Evolutionary conservation across 1,140 invertebrate genomes (phyloP), one percentile per base, ranked within the genome.

Genomic region (roundworm (Caenorhabditis elegans)): DNA sequence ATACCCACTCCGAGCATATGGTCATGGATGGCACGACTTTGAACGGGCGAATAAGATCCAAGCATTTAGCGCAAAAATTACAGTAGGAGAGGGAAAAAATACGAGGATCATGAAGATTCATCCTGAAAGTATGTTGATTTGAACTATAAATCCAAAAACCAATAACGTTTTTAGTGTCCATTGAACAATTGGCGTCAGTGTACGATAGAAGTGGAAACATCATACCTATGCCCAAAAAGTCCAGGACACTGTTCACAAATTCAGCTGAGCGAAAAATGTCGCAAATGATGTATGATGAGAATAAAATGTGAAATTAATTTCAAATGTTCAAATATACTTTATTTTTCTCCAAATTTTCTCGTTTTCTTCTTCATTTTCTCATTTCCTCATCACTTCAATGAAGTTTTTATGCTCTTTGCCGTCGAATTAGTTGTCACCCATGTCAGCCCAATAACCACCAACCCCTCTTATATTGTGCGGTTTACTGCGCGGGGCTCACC

Each of bases 1-100:
- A 1, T 85, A 85, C 22, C 84, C 84, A 46, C 60, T 84, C 19
- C 55, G 81, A 76, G 84, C 84, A 10, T 85, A 85, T 39, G 84
- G 84, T 10, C 84, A 85, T 39, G 84, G 84, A 53, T 85, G 80
- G 80, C 43, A 77, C 60, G 81, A 82, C 36, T 55, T 82, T 43
- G 75, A 78, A 19, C 26, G 22, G 28, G 70, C 60, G 19, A 76
- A 53, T 26, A 70, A 70, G 19, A 22, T 70, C n/a, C 31, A 70
- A 39, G 60, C 60, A 28, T 70, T 70, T 26, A 39, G 34, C 39
- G 11, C 60, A 4, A 60, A 80, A 28, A 51, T 80, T 19, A 75
- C 34, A n/a, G 60, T 70, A 1, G 55, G 79, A 6, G 43, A 51
- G n/a, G 55, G 79, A 17, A 80, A 75, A 47, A 39, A 70, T 55